Evolutionary conservation across 2,113 vertebrate species (phyloP), one percentile per base, ranked within the genome.

Genomic region (Alectura lathami): DNA sequence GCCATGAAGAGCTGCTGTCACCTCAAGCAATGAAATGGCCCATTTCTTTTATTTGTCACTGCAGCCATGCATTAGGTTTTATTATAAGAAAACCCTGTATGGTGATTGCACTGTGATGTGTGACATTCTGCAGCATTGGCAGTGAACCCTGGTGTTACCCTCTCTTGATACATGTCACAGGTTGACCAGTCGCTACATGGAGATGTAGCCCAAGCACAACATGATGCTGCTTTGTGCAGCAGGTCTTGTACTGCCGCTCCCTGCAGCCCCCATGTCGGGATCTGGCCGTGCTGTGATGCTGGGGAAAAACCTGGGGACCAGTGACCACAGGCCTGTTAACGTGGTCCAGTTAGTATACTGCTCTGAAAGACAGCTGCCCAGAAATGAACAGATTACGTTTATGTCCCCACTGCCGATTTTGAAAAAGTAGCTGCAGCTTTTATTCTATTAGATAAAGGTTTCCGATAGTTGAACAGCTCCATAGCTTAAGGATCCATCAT

Each of bases 121-220:
- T 36, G 43, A 75, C 29, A 22, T 30, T 40, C 56, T 83, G 54
- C n/a, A 73, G 36, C 42, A 51, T 43, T 56, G 76, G 89, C 16
- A 50, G 23, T 32, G 47, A 45, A 8, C 32, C 34, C n/a, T 34
- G 23, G 57, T 5, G 3, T 53, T 13, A 40, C 45, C 54, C 45
- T 24, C 42, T 64, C 60, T 48, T 1, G 1, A 34, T 23, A 36
- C 11, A 24, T 1, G 2, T 32, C n/a, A 34, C 7, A 27, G 45
- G 21, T 10, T 38, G 23, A 59, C 53, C 43, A 45, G 53, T 53
- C 29, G n/a, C 40, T 47, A 48, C 34, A 36, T 0, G 6, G 38
- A 75, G 29, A 69, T 45, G 56, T 56, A 47, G 56, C n/a, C 15
- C 62, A 72, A 80, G 24, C 7, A 22, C 14, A 8, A 21, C 14